phyloP scores from a whole-genome alignment of 2,113 vertebrate species.

The Spermophilus dauricus region DNA sequence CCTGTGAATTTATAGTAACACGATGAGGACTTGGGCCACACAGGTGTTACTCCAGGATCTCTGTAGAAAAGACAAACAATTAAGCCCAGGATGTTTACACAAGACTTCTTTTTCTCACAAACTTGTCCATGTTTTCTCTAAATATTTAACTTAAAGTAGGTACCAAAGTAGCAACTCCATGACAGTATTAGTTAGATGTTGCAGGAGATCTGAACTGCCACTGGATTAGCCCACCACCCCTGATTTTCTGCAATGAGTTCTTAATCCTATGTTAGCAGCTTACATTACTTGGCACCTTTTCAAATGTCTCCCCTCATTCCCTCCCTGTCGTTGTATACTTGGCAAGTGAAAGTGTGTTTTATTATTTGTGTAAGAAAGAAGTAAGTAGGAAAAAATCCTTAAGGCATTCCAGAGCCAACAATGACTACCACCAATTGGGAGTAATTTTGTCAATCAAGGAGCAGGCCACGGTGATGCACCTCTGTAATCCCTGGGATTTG shows the following conservation, averaged over 20 bases:
- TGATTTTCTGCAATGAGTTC: background rate
- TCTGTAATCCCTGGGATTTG: too few relatives aligned
- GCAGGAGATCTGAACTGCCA: background rate
- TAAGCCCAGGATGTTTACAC: background rate
- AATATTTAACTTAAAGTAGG: slow-evolving; percentile 61
- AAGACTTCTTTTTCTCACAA: slow-evolving; percentile 59
- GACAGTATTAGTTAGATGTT: background rate
- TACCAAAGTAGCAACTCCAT: slow-evolving; percentile 39
- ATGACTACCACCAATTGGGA: background rate
- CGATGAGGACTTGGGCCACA: background rate
- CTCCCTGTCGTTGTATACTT: background rate
- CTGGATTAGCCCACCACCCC: background rate
- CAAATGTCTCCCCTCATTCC: background rate
- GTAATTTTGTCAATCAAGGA: too few relatives aligned
- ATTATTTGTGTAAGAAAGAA: slow-evolving; percentile 52
- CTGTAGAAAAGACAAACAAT: slow-evolving; percentile 39
- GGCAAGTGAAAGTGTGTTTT: slow-evolving; percentile 38
- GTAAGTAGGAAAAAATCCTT: background rate
- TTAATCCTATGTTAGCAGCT: background rate
- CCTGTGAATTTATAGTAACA: background rate
- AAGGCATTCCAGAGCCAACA: slow-evolving; percentile 23
- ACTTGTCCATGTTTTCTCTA: slow-evolving; percentile 35
- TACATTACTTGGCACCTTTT: slow-evolving; percentile 1
- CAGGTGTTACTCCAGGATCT: background rate
- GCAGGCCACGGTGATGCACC: too few relatives aligned